phyloP scores from a whole-genome alignment of 2,888 invertebrate species.

The Caenorhabditis drosophilae region DNA sequence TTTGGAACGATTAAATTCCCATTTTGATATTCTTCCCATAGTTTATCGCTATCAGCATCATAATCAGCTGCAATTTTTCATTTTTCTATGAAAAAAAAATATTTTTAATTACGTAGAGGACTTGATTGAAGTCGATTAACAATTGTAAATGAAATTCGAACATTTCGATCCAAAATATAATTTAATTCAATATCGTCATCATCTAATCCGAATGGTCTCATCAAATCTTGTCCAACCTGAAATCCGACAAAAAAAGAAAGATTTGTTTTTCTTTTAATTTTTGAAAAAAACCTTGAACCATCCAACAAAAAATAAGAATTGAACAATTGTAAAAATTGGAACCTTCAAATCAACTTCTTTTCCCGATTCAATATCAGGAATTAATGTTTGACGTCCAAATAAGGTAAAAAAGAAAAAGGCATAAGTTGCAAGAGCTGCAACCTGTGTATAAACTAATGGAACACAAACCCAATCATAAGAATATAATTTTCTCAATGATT shows the following conservation, averaged over 20 bases:
- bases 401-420: slow-evolving; percentile 70
- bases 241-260: slow-evolving; percentile 58
- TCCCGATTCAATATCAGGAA: slow-evolving; percentile 36
- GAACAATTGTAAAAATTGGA: slow-evolving; percentile 54
- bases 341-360: slow-evolving; percentile 45
- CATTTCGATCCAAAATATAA: slow-evolving; percentile 55
- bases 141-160: slow-evolving; percentile 49
- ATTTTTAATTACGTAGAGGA: slow-evolving; percentile 24
- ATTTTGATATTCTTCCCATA: slow-evolving; percentile 37
- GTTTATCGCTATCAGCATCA: slow-evolving; percentile 38
- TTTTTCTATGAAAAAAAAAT: not conserved
- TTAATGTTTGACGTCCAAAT: slow-evolving; percentile 68
- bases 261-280: too few species aligned
- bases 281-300: slow-evolving; percentile 53
- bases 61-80: slow-evolving; percentile 29
- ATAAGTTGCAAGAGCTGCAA: slow-evolving; percentile 70
- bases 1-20: slow-evolving; percentile 3
- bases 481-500: slow-evolving; percentile 45
- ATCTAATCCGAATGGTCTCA: slow-evolving; percentile 58
- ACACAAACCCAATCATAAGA: slow-evolving; percentile 60
- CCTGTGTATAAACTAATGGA: slow-evolving; percentile 59
- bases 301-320: slow-evolving; percentile 58
- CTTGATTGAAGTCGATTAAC: slow-evolving; percentile 43
- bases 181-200: slow-evolving; percentile 55
- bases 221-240: slow-evolving; percentile 54